phyloP scores from a whole-genome alignment of 2,888 invertebrate species.

The Chaetogeoica ovagalla region DNA sequence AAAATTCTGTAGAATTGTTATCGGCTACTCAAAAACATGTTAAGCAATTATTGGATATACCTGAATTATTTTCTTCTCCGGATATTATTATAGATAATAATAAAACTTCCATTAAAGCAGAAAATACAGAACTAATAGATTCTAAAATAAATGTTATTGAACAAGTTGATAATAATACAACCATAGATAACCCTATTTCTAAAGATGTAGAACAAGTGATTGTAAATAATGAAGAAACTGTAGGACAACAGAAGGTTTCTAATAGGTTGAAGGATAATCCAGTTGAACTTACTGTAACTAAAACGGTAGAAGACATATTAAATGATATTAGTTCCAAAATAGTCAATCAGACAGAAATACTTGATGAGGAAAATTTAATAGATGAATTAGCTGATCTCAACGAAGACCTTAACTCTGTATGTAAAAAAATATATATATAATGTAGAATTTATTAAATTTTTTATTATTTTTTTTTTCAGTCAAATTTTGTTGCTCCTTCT shows the following conservation, averaged over 20 bases:
- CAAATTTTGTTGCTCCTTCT: slow-evolving; percentile 51
- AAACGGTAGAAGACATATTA: slow-evolving; percentile 46
- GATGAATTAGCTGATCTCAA: slow-evolving; percentile 50
- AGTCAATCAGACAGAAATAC: slow-evolving; percentile 35
- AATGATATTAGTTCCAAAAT: slow-evolving; percentile 49
- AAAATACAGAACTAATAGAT: slow-evolving; percentile 1
- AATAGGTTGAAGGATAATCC: slow-evolving; percentile 13
- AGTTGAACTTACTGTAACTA: slow-evolving; percentile 30
- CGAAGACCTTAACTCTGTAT: slow-evolving; percentile 50
- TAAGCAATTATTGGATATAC: slow-evolving; percentile 12
- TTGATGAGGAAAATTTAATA: slow-evolving; percentile 45
- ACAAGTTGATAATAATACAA: background rate
- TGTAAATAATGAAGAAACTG: slow-evolving; percentile 25
- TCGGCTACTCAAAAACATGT: background rate
- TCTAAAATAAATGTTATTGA: background rate
- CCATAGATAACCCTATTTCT: background rate
- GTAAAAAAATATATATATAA: background rate
- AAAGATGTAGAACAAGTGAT: background rate
- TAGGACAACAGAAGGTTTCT: slow-evolving; percentile 11
- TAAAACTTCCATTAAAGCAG: slow-evolving; percentile 1
- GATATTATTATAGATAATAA: slow-evolving; percentile 32
- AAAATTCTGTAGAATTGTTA: slow-evolving; percentile 12
- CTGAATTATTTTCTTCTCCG: slow-evolving; percentile 38
- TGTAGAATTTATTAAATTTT: background rate
- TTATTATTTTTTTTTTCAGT: slow-evolving; percentile 35